Conservation (phyloP, 2,888 invertebrate genomes). For the Acronicta alni region DNA sequence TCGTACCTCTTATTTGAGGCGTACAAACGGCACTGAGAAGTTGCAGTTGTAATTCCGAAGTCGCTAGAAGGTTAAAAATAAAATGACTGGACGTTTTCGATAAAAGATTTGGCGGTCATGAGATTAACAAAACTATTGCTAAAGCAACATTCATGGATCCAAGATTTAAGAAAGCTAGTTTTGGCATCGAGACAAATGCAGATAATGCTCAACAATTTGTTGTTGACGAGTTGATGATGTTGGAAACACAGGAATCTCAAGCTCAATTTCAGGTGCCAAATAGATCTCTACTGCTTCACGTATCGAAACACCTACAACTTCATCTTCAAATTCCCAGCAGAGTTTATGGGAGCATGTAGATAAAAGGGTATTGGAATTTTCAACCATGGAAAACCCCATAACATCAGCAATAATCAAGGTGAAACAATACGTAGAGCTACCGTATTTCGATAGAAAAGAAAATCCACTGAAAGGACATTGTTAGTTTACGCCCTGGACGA, state of each 20-base stretch:
- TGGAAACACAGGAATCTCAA: constrained; percentile 30
- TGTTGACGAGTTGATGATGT: constrained; percentile 23
- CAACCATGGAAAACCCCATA: constrained; percentile 14
- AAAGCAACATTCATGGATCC: constrained; percentile 33
- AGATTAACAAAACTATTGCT: constrained; percentile 26
- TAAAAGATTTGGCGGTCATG: constrained; percentile 20
- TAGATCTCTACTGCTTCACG: constrained; percentile 30
- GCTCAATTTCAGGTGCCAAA: constrained; percentile 33
- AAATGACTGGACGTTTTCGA: no score
- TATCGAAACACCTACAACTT: constrained; percentile 36
- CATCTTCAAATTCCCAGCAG: constrained; percentile 32
- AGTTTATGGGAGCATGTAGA: constrained; percentile 20
- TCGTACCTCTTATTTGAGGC: no score
- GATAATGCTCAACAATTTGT: constrained; percentile 31
- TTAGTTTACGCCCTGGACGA: no score
- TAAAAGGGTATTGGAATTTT: constrained; percentile 19
- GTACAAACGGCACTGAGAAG: no score
- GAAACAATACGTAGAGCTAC: constrained; percentile 19
- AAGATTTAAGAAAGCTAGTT: constrained; percentile 37
- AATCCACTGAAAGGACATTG: constrained; percentile 21
- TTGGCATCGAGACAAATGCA: constrained; percentile 32
- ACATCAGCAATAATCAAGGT: constrained; percentile 18
- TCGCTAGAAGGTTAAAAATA: no score
- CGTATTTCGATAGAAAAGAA: constrained; percentile 19
- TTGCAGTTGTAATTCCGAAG: no score